Base-by-base conservation (phyloP, 2,888 invertebrate genomes). In the Xestia xanthographa region DNA sequence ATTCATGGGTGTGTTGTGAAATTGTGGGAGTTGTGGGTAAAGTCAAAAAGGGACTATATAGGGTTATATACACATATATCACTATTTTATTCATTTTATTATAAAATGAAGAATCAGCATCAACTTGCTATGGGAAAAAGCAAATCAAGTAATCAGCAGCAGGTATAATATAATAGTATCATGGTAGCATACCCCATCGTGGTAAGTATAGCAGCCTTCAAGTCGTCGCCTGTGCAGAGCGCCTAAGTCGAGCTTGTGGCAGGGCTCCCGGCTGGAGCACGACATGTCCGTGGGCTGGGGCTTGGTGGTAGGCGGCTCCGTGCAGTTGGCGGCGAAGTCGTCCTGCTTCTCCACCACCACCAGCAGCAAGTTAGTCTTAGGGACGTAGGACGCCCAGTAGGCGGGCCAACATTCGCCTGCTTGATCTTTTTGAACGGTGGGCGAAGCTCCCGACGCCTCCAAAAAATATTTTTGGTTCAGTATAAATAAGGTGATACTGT, bases 351-450 rank as follows among this genome's bases (percentile, higher is more conserved):
- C 97, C 8, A 98, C 97, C 22, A 98, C 98, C 66, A 98, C 97
- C 82, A 99, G 94, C 50, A 98, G 91, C 77, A 99, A 95, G 95
- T 99, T 99, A 38, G 98, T 98, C 89, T 98, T 97, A 0, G 97
- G 97, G 56, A 99, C 97, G 90, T 97, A 97, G 84, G 98, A 97
- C 1, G 98, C 97, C 93, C 97, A 98, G 92, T 98, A 98, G 5
- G 95, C 92, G 0, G 96, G 95, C 72, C 93, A 90, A 74, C 96
- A 96, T 0, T 89, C 88, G 0, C 92, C 92, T 0, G 90, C 86
- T 53, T 91, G 88, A 43, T 95, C 94, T 77, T 93, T 92, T 17
- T 88, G 87, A 0, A 95, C 92, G 0, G 94, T 91, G 8, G 93
- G 94, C 0, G 91, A 88, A n/a, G 92, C 87, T 5, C 94, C 94